phyloP scores from a whole-genome alignment of 2,113 vertebrate species.

The Pachycephala philippinensis region DNA sequence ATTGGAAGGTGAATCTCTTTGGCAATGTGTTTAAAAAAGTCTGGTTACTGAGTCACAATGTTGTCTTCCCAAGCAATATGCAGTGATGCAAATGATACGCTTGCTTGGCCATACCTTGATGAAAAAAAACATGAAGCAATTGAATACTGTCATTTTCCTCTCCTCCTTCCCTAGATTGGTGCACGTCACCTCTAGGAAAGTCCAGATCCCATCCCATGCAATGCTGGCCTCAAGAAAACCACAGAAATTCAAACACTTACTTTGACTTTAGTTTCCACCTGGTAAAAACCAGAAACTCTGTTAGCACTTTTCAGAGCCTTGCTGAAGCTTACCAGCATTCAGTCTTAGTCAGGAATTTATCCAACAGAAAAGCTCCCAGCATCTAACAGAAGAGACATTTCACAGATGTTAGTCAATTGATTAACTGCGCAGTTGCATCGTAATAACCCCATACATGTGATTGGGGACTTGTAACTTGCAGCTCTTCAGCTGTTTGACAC shows the following conservation, averaged over 20 bases:
- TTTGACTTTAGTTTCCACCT: not conserved
- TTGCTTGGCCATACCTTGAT: not conserved
- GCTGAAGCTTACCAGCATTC: not conserved
- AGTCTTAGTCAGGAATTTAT: not conserved
- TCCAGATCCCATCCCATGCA: not conserved
- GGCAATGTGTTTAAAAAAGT: not conserved
- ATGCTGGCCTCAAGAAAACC: not conserved
- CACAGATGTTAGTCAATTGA: constrained; percentile 67
- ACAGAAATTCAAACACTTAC: not conserved
- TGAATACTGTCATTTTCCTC: not conserved
- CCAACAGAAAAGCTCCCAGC: not conserved
- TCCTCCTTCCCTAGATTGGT: not conserved
- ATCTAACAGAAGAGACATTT: constrained; percentile 12
- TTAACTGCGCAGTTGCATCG: constrained; percentile 49
- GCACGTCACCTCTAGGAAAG: not conserved
- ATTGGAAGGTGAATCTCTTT: not conserved
- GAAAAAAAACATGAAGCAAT: not conserved
- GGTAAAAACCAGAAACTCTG: not conserved
- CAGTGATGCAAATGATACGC: not conserved
- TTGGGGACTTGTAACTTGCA: constrained; percentile 67
- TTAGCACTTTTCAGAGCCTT: not conserved
- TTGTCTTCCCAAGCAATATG: not conserved
- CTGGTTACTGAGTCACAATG: not conserved
- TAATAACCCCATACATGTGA: constrained; percentile 49
- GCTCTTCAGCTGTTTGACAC: constrained; percentile 63